Evolutionary conservation across 2,888 invertebrate genomes (phyloP).

Genomic region (Tetranychus piercei): DNA sequence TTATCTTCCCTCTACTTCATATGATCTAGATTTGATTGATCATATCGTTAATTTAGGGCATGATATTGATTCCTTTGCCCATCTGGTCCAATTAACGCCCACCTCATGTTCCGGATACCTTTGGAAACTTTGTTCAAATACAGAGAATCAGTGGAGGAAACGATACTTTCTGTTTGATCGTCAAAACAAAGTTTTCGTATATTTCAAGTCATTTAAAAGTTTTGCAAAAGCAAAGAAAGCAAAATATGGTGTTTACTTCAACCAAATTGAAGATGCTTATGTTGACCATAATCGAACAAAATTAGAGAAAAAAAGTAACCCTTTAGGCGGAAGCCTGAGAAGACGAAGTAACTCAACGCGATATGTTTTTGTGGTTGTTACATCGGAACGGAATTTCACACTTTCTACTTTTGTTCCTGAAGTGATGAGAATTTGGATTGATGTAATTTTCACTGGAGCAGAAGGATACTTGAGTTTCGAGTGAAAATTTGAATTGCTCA

Average conservation of each 20-base stretch:
- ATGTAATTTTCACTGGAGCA: constrained; percentile 78
- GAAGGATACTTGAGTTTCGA: constrained; percentile 47
- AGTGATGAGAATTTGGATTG: constrained; percentile 89
- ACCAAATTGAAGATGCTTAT: constrained; percentile 92
- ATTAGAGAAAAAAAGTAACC: background rate
- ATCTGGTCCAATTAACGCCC: constrained; percentile 13
- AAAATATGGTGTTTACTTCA: constrained; percentile 31
- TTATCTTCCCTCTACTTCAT: constrained; percentile 16
- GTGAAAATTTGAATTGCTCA: constrained; percentile 1
- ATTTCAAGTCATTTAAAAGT: constrained; percentile 12
- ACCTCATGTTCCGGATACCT: constrained; percentile 19
- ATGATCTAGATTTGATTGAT: constrained; percentile 16
- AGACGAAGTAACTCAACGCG: constrained; percentile 4
- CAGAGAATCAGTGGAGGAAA: constrained; percentile 19
- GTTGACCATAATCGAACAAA: constrained; percentile 58
- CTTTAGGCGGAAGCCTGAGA: background rate
- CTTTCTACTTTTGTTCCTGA: constrained; percentile 58
- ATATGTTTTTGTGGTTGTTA: constrained; percentile 17
- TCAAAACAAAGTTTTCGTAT: constrained; percentile 15
- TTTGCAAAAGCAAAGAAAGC: constrained; percentile 5
- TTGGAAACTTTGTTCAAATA: constrained; percentile 16
- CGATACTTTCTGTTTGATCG: constrained; percentile 22
- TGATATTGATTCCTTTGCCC: constrained; percentile 12
- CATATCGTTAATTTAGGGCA: constrained; percentile 20
- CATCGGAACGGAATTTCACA: constrained; percentile 15